Conservation (phyloP, 2,797 vertebrate species). For the Lagocephalus sceleratus region DNA sequence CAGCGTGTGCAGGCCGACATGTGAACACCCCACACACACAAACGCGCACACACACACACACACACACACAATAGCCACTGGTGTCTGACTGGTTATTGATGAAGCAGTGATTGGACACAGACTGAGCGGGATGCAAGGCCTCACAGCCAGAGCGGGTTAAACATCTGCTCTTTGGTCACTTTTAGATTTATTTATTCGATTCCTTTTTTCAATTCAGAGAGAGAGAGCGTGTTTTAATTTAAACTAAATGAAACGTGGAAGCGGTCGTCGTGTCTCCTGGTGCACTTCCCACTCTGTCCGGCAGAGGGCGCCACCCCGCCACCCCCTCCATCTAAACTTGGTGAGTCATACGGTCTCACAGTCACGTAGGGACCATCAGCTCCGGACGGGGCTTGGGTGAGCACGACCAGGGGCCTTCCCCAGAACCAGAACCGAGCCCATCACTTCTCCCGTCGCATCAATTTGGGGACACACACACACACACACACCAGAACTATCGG, state of each 20-base stretch:
- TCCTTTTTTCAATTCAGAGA: too few relatives aligned
- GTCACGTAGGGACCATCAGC: slow-evolving; percentile 44
- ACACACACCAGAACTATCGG: neutral
- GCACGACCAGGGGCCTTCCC: slow-evolving; percentile 9
- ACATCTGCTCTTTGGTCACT: too few relatives aligned
- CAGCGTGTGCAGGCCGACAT: slow-evolving; percentile 24
- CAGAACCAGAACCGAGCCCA: neutral
- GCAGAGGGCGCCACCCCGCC: slow-evolving; percentile 51
- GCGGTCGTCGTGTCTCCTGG: neutral
- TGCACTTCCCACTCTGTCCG: slow-evolving; percentile 24
- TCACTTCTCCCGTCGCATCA: neutral
- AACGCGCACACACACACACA: too few relatives aligned
- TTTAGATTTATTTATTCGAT: too few relatives aligned
- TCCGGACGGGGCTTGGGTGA: slow-evolving; percentile 33
- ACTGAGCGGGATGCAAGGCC: slow-evolving; percentile 20
- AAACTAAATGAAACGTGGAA: too few relatives aligned
- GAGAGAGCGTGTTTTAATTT: too few relatives aligned
- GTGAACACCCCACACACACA: slow-evolving; percentile 6
- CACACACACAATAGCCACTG: slow-evolving; percentile 5
- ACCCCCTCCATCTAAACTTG: slow-evolving; percentile 7
- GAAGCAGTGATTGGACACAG: slow-evolving; percentile 42
- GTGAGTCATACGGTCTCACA: slow-evolving; percentile 64
- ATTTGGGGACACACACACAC: too few relatives aligned
- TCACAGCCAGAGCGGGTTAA: slow-evolving; percentile 4
- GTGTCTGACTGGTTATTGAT: slow-evolving; percentile 45